Base-by-base conservation (phyloP, 1,140 invertebrate species). In the Tetramorium simillimum region DNA sequence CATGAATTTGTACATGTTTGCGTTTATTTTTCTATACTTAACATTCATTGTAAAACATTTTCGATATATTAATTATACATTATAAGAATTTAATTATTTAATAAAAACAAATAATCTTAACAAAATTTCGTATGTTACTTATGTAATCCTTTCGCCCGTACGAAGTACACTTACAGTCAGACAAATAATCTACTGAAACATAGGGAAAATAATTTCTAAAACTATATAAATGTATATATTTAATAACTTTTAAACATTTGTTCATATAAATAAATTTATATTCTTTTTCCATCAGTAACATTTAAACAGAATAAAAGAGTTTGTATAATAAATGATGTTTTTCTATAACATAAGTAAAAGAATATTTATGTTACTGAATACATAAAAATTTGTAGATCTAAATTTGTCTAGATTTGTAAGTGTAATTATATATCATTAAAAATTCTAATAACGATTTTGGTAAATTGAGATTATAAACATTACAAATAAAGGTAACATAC, bases 1-100 rank as follows among this genome's bases (percentile, higher is more conserved):
- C 88, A 90, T 53, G 12, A n/a, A 75, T 86, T 90, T 90, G 77
- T 90, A 82, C 58, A 77, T 73, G 82, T 21, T 73, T 40, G 46
- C 49, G 21, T 56, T 73, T 58, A 63, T 21, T 89, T 33, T 85
- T 40, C 56, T 89, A 90, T 37, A 85, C 58, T 58, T 86, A 75
- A 60, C 43, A 84, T 24, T 60, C 60, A 82, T 81, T 90, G 76
- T 78, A 51, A 88, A 78, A 65, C n/a, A 51, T 88, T 67, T 67
- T 3, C 65, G 60, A 14, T 49, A 16, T 65, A 69, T 67, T 49
- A 76, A 60, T 81, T 67, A 78, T 24, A 62, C n/a, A 40, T 82
- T 40, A 82, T 49, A 76, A 28, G 72, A 81, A 16, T 67, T 53
- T 43, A 14, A 70, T 69, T 80, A 80, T 69, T 80, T 69, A 69